Percentiles rank a stretch among this genome's conserved stretches.
These are phyloP conservation scores for Metaphire vulgaris DNA, from an alignment of 1,140 invertebrate genomes.

Conservation along the genomic window DNA sequence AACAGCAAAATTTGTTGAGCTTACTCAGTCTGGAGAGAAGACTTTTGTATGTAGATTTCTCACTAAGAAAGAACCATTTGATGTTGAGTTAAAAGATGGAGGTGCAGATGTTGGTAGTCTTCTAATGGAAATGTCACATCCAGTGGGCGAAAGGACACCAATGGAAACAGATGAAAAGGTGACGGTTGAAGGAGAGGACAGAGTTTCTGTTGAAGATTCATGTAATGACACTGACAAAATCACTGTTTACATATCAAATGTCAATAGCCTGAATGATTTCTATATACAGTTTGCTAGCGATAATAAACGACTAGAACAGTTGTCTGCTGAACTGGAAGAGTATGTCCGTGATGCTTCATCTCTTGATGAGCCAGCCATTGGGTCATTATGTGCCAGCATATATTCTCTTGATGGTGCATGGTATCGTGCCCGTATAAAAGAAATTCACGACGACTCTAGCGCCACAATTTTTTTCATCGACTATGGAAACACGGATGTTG, in stretches of 20 bases:
- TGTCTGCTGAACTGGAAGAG: constrained; percentile 50
- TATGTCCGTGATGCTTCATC: constrained; percentile 31
- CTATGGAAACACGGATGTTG: constrained; percentile 60
- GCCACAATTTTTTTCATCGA: constrained; percentile 67
- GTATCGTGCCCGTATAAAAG: constrained; percentile 68
- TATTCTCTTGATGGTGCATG: constrained; percentile 65
- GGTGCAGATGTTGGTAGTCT: neutral
- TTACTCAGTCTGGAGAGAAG: constrained; percentile 14
- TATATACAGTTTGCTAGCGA: constrained; percentile 52
- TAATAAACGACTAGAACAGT: constrained; percentile 43
- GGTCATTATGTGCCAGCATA: neutral
- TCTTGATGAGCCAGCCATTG: neutral
- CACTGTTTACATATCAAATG: constrained; percentile 37
- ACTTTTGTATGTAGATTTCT: neutral
- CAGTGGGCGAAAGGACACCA: neutral
- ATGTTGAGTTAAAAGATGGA: neutral
- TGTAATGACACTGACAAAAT: neutral
- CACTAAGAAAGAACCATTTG: neutral
- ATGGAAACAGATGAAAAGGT: neutral
- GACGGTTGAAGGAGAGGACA: too few relatives aligned
- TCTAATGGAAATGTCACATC: neutral
- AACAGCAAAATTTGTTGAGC: constrained; percentile 27
- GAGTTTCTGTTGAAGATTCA: too few relatives aligned
- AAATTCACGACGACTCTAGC: constrained; percentile 57
- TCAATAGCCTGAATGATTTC: constrained; percentile 51